Base-by-base conservation (phyloP, 2,888 invertebrate genomes). In the Eugnorisma glareosa region DNA sequence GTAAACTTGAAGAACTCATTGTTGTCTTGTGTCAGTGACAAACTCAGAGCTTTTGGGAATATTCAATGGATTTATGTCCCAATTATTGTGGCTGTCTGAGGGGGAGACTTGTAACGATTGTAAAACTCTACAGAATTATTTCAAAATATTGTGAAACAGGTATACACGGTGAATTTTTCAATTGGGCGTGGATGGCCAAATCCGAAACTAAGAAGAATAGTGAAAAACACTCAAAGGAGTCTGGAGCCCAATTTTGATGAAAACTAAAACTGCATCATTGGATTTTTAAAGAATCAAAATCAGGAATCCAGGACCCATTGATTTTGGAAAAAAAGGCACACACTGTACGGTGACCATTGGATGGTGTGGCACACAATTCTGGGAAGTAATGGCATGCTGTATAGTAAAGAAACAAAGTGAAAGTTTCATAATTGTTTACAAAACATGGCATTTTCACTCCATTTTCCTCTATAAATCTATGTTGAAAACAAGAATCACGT, bases 401-500 rank as follows among this genome's bases (percentile, higher is more conserved):
- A 45, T 37, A 70, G 7, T n/a, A 28, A 13, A 37, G n/a, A 57
- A 45, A 11, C 6, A 51, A 18, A 43, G 24, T 35, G 28, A 63
- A 63, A 18, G 31, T 67, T 1, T 43, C 13, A 21, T 73, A 48
- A 73, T 15, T 24, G 43, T 45, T 61, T 66, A 67, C 1, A 45
- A 31, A 10, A 24, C 28, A 18, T 40, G 31, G n/a, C 10, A 45
- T 83, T 77, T 31, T 31, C 18, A 69, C 69, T 82, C 37, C 24
- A 66, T 69, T 59, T 61, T 37, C 51, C n/a, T 28, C 11, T 48
- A 28, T 40, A 45, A 67, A 67, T 51, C 31, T 28, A 84, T 67
- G 48, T 71, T 81, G 45, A 57, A 43, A 70, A 48, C 45, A 61
- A 82, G 40, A 64, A 71, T 48, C 82, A 81, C 81, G 81, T 75